Conservation (phyloP, 2,113 vertebrate genomes). For the Seriola aureovittata region DNA sequence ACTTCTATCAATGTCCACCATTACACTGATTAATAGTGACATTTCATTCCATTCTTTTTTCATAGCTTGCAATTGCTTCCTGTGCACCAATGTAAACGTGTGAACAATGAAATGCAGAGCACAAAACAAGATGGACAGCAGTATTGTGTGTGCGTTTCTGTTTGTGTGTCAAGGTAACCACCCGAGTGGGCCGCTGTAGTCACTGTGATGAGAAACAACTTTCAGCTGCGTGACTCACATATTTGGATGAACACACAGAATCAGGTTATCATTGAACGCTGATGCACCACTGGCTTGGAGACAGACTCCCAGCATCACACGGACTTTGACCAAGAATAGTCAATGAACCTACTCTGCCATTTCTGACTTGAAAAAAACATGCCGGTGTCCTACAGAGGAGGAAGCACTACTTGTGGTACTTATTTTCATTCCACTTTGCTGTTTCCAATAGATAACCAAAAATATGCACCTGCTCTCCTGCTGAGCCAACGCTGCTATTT, state of each 20-base stretch:
- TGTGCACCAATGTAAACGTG: conserved; percentile 31
- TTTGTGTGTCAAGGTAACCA: conserved; percentile 11
- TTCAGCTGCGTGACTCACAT: conserved; percentile 48
- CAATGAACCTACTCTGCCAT: conserved; percentile 46
- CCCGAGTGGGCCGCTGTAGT: not conserved
- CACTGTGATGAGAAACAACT: conserved; percentile 43
- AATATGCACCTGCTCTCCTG: not conserved
- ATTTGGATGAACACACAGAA: conserved; percentile 53
- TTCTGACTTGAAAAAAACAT: conserved; percentile 52
- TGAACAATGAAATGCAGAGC: conserved; percentile 36
- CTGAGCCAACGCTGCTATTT: conserved; percentile 23
- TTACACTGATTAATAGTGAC: conserved; percentile 75
- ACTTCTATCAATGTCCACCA: conserved; percentile 55
- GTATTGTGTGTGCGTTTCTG: conserved; percentile 9
- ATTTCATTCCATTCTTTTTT: conserved; percentile 68
- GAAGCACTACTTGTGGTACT: not conserved
- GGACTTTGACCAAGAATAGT: conserved; percentile 50
- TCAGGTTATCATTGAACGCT: conserved; percentile 38
- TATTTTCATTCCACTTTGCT: conserved; percentile 14
- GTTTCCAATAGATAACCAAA: conserved; percentile 9
- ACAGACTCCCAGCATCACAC: conserved; percentile 54
- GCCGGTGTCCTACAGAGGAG: conserved; percentile 10
- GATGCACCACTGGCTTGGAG: conserved; percentile 39
- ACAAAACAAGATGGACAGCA: conserved; percentile 53
- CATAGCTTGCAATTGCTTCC: conserved; percentile 47